Conservation (phyloP, 2,797 vertebrate genomes). For the Numenius phaeopus region DNA sequence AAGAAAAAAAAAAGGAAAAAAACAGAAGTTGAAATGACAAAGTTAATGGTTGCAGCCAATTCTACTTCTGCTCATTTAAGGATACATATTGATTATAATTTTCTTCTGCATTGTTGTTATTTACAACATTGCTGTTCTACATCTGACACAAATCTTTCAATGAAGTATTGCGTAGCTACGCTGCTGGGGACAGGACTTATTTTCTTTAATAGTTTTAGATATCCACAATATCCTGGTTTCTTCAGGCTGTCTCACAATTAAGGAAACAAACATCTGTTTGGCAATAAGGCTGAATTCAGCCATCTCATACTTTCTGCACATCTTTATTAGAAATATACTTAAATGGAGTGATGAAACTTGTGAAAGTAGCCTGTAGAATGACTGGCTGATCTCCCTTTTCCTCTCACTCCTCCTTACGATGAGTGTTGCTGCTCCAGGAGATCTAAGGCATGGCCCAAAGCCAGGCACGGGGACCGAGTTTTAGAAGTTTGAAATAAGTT, state of each 20-base stretch:
- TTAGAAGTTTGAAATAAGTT: background rate
- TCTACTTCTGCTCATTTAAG: background rate
- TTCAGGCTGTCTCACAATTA: background rate
- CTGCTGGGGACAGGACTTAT: background rate
- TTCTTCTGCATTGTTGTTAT: background rate
- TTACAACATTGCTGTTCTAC: background rate
- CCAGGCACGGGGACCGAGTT: rapidly evolving
- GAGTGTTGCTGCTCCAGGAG: background rate
- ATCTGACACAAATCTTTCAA: background rate
- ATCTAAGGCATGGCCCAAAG: background rate
- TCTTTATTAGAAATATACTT: background rate
- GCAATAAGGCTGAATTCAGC: background rate
- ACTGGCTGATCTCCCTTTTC: background rate
- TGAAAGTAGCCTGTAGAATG: background rate
- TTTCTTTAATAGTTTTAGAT: background rate
- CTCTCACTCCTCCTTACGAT: background rate
- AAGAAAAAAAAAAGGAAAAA: background rate
- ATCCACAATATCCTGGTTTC: background rate
- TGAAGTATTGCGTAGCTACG: background rate
- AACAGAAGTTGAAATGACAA: background rate
- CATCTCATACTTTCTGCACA: background rate
- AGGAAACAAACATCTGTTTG: constrained; percentile 43
- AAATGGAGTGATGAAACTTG: background rate
- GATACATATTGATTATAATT: background rate
- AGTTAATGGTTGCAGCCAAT: background rate